Conservation (phyloP, 1,140 invertebrate species). For the Heliconius hermathena region DNA sequence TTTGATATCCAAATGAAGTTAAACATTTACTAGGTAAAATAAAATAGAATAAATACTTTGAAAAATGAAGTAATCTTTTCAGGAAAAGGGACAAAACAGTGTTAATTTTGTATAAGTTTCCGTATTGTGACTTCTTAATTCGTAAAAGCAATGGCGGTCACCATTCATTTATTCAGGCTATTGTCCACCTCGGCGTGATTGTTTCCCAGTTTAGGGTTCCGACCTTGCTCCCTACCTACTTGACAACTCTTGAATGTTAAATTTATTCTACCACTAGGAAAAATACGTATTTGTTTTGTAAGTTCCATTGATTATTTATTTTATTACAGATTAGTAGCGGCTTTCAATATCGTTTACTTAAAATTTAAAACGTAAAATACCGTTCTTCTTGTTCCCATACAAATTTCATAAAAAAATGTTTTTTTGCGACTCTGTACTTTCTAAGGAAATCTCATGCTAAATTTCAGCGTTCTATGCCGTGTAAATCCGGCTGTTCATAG, state of each 20-base stretch:
- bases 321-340: too few species aligned
- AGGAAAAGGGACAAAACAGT: neutral
- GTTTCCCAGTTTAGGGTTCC: conserved; percentile 32
- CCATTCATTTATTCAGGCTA: conserved; percentile 35
- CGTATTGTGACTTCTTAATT: conserved; percentile 28
- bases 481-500: too few species aligned
- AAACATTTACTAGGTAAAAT: neutral
- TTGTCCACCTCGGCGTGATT: conserved; percentile 32
- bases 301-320: too few species aligned
- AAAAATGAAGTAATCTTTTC: neutral
- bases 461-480: too few species aligned
- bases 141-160: conserved; percentile 8
- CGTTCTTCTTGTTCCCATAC: too few species aligned
- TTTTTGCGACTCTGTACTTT: too few species aligned
- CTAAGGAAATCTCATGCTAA: too few species aligned
- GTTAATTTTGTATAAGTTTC: conserved; percentile 1
- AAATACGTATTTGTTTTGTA: too few species aligned
- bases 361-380: too few species aligned
- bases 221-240: neutral
- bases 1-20: too few species aligned
- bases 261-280: neutral
- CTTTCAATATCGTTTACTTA: too few species aligned
- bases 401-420: too few species aligned
- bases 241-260: neutral
- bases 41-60: neutral